These are phyloP conservation scores for Drosophila falleni DNA, from an alignment of 2,888 invertebrate species.

Conservation along the genomic window DNA sequence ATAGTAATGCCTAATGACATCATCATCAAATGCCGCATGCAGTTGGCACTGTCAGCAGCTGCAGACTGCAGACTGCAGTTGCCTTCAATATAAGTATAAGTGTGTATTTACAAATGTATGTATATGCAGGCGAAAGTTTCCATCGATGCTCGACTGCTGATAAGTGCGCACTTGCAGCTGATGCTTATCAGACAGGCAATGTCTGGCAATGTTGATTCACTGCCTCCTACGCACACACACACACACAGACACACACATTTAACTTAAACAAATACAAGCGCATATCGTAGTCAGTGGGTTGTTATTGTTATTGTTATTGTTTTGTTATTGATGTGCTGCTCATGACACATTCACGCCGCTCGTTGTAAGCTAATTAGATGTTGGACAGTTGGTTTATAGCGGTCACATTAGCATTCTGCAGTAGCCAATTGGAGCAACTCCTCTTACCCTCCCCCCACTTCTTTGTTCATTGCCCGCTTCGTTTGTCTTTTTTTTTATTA, in stretches of 20 bases:
- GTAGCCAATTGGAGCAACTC: slow-evolving; percentile 57
- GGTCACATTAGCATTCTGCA: slow-evolving; percentile 49
- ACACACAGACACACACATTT: background rate
- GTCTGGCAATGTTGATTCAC: slow-evolving; percentile 59
- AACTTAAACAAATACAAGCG: slow-evolving; percentile 5
- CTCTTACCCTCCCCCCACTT: background rate
- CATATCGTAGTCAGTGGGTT: slow-evolving; percentile 18
- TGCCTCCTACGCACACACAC: slow-evolving; percentile 36
- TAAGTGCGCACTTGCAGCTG: slow-evolving; percentile 56
- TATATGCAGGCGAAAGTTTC: slow-evolving; percentile 55
- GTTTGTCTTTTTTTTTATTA: slow-evolving; percentile 37
- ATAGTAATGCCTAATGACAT: slow-evolving; percentile 63
- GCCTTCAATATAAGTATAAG: background rate
- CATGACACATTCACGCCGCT: slow-evolving; percentile 54
- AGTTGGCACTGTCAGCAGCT: slow-evolving; percentile 21
- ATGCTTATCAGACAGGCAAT: slow-evolving; percentile 51
- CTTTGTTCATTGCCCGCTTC: slow-evolving; percentile 40
- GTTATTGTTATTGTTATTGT: slow-evolving; percentile 26
- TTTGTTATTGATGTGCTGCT: slow-evolving; percentile 44
- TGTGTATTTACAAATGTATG: no score
- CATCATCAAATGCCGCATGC: slow-evolving; percentile 37
- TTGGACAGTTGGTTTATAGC: slow-evolving; percentile 53
- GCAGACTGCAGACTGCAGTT: slow-evolving; percentile 20
- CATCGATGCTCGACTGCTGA: slow-evolving; percentile 45
- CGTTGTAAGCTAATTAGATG: slow-evolving; percentile 66